These are phyloP conservation scores for Spodoptera picta DNA, from an alignment of 2,888 invertebrate species.

Conservation along the genomic window DNA sequence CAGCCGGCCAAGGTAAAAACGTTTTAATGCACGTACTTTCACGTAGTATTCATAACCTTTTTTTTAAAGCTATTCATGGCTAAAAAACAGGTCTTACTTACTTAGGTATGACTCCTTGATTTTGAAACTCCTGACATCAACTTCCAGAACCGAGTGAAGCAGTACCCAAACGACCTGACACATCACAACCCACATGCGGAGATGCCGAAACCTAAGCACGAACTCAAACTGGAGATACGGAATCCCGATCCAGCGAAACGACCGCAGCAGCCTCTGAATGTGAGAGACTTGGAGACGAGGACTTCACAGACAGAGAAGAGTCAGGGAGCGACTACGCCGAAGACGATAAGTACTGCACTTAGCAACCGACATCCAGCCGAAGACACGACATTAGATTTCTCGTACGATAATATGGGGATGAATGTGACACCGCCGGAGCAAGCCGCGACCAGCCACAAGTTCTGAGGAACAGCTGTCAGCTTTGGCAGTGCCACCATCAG, in stretches of 20 bases:
- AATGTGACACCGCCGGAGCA: constrained; percentile 90
- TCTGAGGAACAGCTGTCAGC: constrained; percentile 70
- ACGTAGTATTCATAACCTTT: too few relatives aligned
- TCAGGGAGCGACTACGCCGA: constrained; percentile 89
- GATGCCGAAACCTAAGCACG: constrained; percentile 79
- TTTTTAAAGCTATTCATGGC: too few relatives aligned
- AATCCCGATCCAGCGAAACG: constrained; percentile 80
- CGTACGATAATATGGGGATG: constrained; percentile 94
- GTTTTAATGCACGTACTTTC: background rate
- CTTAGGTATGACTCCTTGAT: too few relatives aligned
- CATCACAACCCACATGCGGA: constrained; percentile 86
- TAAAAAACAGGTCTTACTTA: too few relatives aligned
- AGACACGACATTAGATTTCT: constrained; percentile 93
- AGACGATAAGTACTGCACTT: constrained; percentile 91
- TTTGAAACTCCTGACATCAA: background rate
- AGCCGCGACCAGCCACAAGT: constrained; percentile 75
- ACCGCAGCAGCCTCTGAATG: constrained; percentile 77
- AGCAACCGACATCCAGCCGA: constrained; percentile 93
- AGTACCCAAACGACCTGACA: constrained; percentile 79
- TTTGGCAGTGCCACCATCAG: constrained; percentile 63
- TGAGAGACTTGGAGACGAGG: constrained; percentile 76
- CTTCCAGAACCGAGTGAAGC: constrained; percentile 83
- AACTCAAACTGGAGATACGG: constrained; percentile 80
- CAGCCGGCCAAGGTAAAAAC: constrained; percentile 79
- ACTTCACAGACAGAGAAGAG: constrained; percentile 85